A percentile compares a stretch with the other conserved stretches of the same genome.
These are phyloP conservation scores for Perdita meconis DNA, from an alignment of 2,888 invertebrate genomes.

Conservation along the genomic window DNA sequence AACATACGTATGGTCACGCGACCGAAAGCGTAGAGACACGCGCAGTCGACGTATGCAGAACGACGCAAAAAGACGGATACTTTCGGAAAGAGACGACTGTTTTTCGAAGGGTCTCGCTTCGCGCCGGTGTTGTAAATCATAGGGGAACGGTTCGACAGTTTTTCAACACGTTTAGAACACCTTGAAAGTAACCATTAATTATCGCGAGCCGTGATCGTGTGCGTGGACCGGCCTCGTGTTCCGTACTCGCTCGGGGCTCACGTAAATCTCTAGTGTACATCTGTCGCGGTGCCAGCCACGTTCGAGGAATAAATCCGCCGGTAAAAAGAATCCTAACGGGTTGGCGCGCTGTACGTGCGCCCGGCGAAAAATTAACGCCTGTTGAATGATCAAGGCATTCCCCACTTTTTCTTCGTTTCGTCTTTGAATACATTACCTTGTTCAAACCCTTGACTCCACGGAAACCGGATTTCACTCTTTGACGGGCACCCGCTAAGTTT, in stretches of 20 bases:
- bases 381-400: slow-evolving; percentile 56
- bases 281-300: slow-evolving; percentile 67
- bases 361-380: slow-evolving; percentile 61
- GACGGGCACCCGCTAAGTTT: slow-evolving; percentile 6
- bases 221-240: slow-evolving; percentile 5
- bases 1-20: too few species aligned
- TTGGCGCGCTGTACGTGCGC: slow-evolving; percentile 55
- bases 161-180: slow-evolving; percentile 64
- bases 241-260: slow-evolving; percentile 38
- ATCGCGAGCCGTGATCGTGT: slow-evolving; percentile 37
- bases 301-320: slow-evolving; percentile 68
- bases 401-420: not conserved
- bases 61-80: slow-evolving; percentile 35
- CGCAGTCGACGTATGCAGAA: slow-evolving; percentile 34
- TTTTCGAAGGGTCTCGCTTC: slow-evolving; percentile 41
- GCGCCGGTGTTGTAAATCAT: slow-evolving; percentile 65
- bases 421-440: not conserved
- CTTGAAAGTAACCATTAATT: slow-evolving; percentile 69
- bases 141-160: slow-evolving; percentile 43
- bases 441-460: not conserved
- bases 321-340: slow-evolving; percentile 60
- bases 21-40: not conserved
- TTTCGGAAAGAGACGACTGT: slow-evolving; percentile 6
- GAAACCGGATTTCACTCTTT: not conserved
- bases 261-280: slow-evolving; percentile 70